These are phyloP conservation scores for Pelodytes ibericus DNA, from an alignment of 2,797 vertebrate genomes.

Conservation along the genomic window DNA sequence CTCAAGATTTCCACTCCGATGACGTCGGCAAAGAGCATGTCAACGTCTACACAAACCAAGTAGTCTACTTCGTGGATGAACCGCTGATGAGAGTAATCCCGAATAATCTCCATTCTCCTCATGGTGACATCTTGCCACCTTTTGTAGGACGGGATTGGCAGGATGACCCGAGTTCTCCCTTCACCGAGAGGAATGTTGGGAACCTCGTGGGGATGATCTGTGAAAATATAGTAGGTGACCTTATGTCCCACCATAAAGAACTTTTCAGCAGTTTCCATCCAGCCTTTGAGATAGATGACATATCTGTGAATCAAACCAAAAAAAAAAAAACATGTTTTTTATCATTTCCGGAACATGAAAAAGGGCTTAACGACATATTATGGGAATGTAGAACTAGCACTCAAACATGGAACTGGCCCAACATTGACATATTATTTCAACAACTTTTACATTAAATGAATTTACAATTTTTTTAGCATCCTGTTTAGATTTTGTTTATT, in stretches of 20 bases:
- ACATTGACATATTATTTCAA: too few species aligned
- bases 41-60: conserved; percentile 56
- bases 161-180: conserved; percentile 9
- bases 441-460: too few species aligned
- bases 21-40: conserved; percentile 52
- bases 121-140: conserved; percentile 74
- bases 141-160: conserved; percentile 54
- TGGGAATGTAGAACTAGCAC: too few species aligned
- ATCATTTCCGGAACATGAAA: too few species aligned
- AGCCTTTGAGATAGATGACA: conserved; percentile 65
- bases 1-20: conserved; percentile 69
- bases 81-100: conserved; percentile 54
- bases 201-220: conserved; percentile 53
- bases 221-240: conserved; percentile 61
- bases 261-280: conserved; percentile 74
- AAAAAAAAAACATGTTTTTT: neutral
- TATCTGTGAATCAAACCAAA: conserved; percentile 58
- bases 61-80: conserved; percentile 46
- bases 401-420: too few species aligned
- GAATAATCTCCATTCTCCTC: conserved; percentile 66
- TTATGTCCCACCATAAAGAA: conserved; percentile 73
- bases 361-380: too few species aligned
- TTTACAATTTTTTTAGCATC: too few species aligned
- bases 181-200: conserved; percentile 38
- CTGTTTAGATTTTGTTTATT: too few species aligned